Percentiles rank a stretch among this genome's conserved stretches.
phyloP scores from a whole-genome alignment of 2,797 vertebrate species.

The Sciaenops ocellatus region DNA sequence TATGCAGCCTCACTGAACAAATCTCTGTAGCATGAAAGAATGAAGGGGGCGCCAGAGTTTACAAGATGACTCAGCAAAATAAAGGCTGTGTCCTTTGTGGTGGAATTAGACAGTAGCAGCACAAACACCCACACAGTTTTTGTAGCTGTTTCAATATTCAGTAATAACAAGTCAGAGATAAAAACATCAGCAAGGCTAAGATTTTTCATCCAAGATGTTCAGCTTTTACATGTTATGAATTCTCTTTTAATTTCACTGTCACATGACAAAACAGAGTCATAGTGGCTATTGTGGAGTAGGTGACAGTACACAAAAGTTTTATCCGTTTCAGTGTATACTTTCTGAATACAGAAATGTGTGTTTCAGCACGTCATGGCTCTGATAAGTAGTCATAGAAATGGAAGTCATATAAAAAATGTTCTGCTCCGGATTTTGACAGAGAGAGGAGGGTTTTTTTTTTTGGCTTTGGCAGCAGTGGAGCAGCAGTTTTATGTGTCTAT shows the following conservation, averaged over 20 bases:
- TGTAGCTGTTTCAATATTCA: constrained; percentile 7
- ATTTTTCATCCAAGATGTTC: neutral
- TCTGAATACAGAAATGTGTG: neutral
- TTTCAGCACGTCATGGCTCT: neutral
- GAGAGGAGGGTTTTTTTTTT: neutral
- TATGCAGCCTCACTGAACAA: constrained; percentile 69
- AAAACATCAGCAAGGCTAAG: constrained; percentile 2
- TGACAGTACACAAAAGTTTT: neutral
- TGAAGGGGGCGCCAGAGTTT: constrained; percentile 29
- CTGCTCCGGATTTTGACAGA: neutral
- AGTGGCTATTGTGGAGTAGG: neutral
- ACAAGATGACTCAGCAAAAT: constrained; percentile 63
- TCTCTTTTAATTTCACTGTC: no score
- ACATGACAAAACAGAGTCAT: neutral
- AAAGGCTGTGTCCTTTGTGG: constrained; percentile 27
- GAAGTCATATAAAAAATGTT: neutral
- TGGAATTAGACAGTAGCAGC: constrained; percentile 19
- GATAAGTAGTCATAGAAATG: neutral
- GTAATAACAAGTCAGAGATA: neutral
- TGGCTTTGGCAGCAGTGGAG: neutral
- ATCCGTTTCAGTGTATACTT: neutral
- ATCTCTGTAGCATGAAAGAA: constrained; percentile 58
- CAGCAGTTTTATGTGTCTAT: neutral
- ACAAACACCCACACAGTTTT: neutral
- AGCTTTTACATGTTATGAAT: neutral